Evolutionary conservation across 2,888 invertebrate species (phyloP).

Genomic region (Lasioglossum villosulum): DNA sequence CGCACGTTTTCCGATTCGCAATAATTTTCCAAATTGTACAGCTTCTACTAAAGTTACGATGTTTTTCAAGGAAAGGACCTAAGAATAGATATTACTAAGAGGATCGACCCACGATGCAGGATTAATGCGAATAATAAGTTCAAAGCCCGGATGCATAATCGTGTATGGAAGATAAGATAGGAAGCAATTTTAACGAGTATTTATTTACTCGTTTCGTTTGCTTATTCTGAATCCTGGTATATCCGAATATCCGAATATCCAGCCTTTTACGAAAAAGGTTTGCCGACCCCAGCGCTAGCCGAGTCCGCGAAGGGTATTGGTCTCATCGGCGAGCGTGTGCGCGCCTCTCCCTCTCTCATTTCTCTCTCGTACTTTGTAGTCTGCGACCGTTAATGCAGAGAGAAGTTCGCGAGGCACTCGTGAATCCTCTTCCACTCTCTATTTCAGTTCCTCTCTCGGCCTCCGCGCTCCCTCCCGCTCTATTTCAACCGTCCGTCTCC

Average conservation of each 20-base stretch:
- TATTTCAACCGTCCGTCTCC: slow-evolving; percentile 38
- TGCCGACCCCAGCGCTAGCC: background rate
- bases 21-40: background rate
- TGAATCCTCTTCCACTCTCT: slow-evolving; percentile 64
- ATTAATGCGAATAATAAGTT: background rate
- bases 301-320: slow-evolving; percentile 40
- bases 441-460: slow-evolving; percentile 41
- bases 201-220: background rate
- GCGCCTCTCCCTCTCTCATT: slow-evolving; percentile 36
- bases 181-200: background rate
- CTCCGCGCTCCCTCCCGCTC: slow-evolving; percentile 41
- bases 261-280: slow-evolving; percentile 5
- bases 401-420: slow-evolving; percentile 62
- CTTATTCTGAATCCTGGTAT: background rate
- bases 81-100: background rate
- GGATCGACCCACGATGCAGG: background rate
- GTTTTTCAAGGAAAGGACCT: background rate
- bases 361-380: slow-evolving; percentile 60
- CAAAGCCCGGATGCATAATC: background rate
- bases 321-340: slow-evolving; percentile 44
- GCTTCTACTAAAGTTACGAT: background rate
- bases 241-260: background rate
- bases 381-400: slow-evolving; percentile 67
- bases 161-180: background rate
- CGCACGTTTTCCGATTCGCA: background rate